These are phyloP conservation scores for Nymphicus hollandicus DNA, from an alignment of 2,113 vertebrate species.

Conservation along the genomic window DNA sequence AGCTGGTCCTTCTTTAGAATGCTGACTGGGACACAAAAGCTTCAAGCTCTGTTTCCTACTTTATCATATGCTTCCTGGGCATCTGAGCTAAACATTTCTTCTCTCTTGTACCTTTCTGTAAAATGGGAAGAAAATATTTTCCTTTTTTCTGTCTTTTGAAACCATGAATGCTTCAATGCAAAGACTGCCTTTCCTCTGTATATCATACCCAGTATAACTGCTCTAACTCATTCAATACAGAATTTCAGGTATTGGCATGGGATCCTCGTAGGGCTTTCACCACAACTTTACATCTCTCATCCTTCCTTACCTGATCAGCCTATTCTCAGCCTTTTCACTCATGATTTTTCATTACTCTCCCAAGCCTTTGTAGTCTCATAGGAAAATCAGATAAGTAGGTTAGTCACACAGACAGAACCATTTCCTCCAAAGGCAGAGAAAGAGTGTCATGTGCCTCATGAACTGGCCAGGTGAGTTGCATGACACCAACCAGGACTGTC, in stretches of 20 bases:
- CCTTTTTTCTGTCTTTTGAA: not conserved
- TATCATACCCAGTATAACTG: accelerated
- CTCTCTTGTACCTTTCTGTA: not conserved
- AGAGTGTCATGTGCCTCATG: accelerated
- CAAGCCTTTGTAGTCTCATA: not conserved
- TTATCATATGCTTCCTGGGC: not conserved
- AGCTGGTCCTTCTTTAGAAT: not conserved
- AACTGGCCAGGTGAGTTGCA: not conserved
- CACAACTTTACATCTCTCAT: not conserved
- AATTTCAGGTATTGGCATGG: not conserved
- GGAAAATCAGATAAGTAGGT: not conserved
- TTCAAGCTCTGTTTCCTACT: not conserved
- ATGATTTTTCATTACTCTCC: not conserved
- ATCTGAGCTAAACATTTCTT: not conserved
- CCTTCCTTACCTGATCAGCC: not conserved
- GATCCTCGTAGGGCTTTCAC: not conserved
- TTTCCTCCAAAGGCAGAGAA: not conserved
- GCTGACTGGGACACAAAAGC: not conserved
- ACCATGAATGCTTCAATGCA: not conserved
- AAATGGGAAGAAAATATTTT: not conserved
- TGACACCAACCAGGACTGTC: not conserved
- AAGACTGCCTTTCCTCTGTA: not conserved
- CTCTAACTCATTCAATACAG: not conserved
- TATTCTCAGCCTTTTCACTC: not conserved
- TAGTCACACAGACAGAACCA: not conserved